Base-by-base conservation (phyloP, 2,888 invertebrate genomes). In the Tetramorium bicarinatum region DNA sequence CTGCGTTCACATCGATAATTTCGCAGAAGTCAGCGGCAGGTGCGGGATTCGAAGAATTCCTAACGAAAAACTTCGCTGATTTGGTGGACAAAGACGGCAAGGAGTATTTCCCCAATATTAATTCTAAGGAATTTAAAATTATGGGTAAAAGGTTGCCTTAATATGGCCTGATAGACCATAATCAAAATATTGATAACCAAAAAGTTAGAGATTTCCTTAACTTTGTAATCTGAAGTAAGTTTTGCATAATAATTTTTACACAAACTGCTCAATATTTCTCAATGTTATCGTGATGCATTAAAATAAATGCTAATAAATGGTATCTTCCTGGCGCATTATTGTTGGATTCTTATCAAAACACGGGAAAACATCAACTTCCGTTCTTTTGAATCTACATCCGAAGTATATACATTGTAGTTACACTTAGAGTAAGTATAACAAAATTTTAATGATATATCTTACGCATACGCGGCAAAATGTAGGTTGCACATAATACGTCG, bases 21-120 rank as follows among this genome's bases (percentile, higher is more conserved):
- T 88, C 94, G 1, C 92, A 92, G 74, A 91, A 88, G 44, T 41
- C 89, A n/a, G 94, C 94, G 0, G 85, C 47, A 1, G 85, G 90
- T 38, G 90, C 84, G 15, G 93, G 92, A 25, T 93, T 90, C 80
- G 87, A 92, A 47, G 76, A 84, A 1, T 41, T 91, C 2, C 0
- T 85, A 0, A 82, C 84, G 41, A 72, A 44, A 75, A 74, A 91
- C 6, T 93, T 87, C 72, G 76, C 64, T 0, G 85, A 91, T 7
- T 18, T 90, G 0, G 21, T 85, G 6, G 87, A 92, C 49, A 84
- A 90, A 0, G 69, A 91, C 1, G 91, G 92, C 44, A 87, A 89
- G 6, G 52, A 75, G 59, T 11, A 84, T 0, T 92, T 90, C 56
- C 92, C 92, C 0, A 87, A 85, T 7, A 89, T 93, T n/a, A 56